Conservation (phyloP, 2,113 vertebrate genomes). For the Psilopsiagon aymara region DNA sequence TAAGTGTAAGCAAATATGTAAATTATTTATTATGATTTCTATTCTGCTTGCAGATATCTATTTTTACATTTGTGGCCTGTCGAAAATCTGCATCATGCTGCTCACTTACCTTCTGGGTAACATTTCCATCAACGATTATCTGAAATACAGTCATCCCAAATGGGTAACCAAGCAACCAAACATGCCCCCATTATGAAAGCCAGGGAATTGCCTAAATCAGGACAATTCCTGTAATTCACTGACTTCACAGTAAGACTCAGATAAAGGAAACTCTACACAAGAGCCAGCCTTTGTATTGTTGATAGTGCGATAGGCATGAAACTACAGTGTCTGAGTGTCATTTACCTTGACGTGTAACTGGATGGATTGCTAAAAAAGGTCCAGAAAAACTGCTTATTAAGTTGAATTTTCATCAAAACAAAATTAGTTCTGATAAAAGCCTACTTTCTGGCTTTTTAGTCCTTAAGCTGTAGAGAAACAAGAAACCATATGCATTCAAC, state of each 20-base stretch:
- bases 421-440: neutral
- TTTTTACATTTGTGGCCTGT: neutral
- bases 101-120: slow-evolving; percentile 9
- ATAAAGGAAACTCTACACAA: neutral
- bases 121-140: slow-evolving; percentile 16
- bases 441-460: neutral
- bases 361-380: neutral
- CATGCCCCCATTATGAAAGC: neutral
- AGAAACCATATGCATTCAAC: neutral
- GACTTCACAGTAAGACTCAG: neutral
- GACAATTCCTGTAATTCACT: slow-evolving; percentile 18
- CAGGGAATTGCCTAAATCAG: neutral
- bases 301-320: neutral
- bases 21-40: neutral
- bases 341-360: neutral
- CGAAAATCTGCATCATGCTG: neutral
- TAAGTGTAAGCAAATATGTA: neutral
- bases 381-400: neutral
- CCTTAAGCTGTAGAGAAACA: neutral
- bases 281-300: neutral
- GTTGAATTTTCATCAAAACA: neutral
- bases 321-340: neutral
- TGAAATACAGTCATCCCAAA: slow-evolving; percentile 24
- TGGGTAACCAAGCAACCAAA: slow-evolving; percentile 51
- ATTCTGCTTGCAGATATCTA: neutral